Evolutionary conservation across 1,140 invertebrate genomes (phyloP).

Genomic region (Eubasilissa regina): DNA sequence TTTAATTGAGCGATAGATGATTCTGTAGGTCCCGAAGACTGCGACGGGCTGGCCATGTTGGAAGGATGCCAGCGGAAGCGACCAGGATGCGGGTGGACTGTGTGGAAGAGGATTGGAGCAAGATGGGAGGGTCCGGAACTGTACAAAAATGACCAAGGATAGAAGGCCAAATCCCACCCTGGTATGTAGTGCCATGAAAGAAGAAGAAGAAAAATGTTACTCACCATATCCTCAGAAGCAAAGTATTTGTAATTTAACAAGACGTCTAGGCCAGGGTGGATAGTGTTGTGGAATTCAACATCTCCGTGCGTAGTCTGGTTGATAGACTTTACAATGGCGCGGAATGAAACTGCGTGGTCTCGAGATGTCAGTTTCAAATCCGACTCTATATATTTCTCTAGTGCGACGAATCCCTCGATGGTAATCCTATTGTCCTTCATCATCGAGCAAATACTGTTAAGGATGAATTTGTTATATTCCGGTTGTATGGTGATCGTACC

Average conservation of each 20-base stretch:
- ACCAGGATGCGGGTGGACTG: no score
- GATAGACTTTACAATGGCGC: not conserved
- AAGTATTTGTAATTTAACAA: not conserved
- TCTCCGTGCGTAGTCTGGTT: not conserved
- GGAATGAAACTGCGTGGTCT: not conserved
- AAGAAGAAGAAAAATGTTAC: no score
- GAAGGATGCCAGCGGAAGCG: no score
- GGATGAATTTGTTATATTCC: not conserved
- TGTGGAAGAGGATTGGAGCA: no score
- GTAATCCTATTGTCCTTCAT: not conserved
- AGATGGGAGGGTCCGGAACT: no score
- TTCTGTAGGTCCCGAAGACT: no score
- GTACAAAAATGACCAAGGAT: no score
- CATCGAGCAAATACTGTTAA: not conserved
- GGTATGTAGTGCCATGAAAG: no score
- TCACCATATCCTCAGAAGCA: not conserved
- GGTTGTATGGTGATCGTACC: not conserved
- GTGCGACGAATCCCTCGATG: slow-evolving; percentile 14
- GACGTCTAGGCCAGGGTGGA: not conserved
- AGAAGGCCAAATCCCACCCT: no score
- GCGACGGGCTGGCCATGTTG: no score
- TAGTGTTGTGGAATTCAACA: not conserved
- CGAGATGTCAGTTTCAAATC: slow-evolving; percentile 12
- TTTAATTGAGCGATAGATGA: no score
- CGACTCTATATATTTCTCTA: not conserved